Percentiles rank a stretch among this genome's conserved stretches.
Conservation (phyloP, 2,113 vertebrate genomes). For the Acanthochromis polyacanthus region DNA sequence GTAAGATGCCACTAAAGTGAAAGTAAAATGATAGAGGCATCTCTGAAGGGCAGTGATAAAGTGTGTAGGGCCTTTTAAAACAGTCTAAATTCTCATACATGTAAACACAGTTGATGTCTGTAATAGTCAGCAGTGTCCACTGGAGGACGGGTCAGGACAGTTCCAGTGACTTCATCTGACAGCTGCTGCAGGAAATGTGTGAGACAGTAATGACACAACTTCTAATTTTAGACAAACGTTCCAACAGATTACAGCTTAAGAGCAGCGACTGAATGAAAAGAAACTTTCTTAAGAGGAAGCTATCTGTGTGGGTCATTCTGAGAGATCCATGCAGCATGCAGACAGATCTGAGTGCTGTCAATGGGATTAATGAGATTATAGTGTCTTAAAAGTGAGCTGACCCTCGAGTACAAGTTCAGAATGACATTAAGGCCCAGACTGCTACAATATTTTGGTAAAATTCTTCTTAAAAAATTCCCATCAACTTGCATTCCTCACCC, state of each 20-base stretch:
- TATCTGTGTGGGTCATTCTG: constrained; percentile 14
- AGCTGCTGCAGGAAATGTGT: constrained; percentile 28
- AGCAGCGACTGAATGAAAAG: neutral
- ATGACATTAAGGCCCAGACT: too few relatives aligned
- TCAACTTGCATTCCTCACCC: too few relatives aligned
- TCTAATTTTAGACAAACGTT: constrained; percentile 32
- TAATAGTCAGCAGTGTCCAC: constrained; percentile 24
- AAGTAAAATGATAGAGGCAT: too few relatives aligned
- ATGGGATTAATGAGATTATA: neutral
- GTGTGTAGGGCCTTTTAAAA: neutral
- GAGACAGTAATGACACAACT: constrained; percentile 2
- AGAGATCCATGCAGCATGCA: too few relatives aligned
- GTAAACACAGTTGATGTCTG: neutral
- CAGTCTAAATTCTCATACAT: too few relatives aligned
- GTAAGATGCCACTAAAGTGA: too few relatives aligned
- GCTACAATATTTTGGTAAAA: too few relatives aligned
- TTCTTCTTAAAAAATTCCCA: too few relatives aligned
- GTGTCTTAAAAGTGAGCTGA: too few relatives aligned
- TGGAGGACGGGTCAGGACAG: constrained; percentile 33
- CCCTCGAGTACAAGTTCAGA: too few relatives aligned
- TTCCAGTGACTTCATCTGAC: constrained; percentile 5
- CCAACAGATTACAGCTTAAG: constrained; percentile 42
- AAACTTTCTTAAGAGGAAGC: constrained; percentile 14
- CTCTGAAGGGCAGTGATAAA: too few relatives aligned
- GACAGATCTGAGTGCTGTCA: neutral